Conservation (phyloP, 2,888 invertebrate genomes). For the Catocala sponsa region DNA sequence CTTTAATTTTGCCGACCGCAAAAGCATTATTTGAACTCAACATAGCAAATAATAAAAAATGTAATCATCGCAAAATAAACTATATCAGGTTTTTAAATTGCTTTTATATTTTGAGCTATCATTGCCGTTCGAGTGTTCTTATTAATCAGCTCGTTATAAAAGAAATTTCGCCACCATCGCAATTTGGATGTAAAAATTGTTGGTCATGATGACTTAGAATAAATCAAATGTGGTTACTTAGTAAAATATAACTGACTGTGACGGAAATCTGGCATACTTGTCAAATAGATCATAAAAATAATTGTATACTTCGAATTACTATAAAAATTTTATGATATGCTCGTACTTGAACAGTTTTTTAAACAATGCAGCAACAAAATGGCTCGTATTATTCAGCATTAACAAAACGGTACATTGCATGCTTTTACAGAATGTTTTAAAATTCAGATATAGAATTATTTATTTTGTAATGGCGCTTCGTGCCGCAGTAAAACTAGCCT, state of each 20-base stretch:
- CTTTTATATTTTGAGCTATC: slow-evolving; percentile 2
- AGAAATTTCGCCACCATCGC: background rate
- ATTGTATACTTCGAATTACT: slow-evolving; percentile 14
- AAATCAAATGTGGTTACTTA: background rate
- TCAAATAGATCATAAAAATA: slow-evolving; percentile 33
- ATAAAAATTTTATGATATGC: slow-evolving; percentile 3
- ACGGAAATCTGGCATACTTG: slow-evolving; percentile 21
- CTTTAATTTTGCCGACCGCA: no score
- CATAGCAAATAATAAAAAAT: no score
- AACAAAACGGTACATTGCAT: slow-evolving; percentile 4
- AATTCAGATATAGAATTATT: slow-evolving; percentile 6
- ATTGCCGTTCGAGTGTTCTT: background rate
- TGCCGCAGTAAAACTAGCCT: no score
- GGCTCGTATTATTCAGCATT: background rate
- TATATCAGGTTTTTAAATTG: slow-evolving; percentile 21
- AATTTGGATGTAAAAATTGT: slow-evolving; percentile 8
- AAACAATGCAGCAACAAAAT: slow-evolving; percentile 17
- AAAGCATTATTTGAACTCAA: no score
- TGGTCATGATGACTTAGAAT: slow-evolving; percentile 14
- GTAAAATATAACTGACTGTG: slow-evolving; percentile 2
- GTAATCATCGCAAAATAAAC: background rate
- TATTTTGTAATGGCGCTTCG: background rate
- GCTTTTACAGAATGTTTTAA: slow-evolving; percentile 6
- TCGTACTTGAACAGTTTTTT: slow-evolving; percentile 7
- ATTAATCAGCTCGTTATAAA: slow-evolving; percentile 2